Evolutionary conservation across 2,888 invertebrate species (phyloP), one percentile per base, ranked within the genome.

Genomic region (Lordiphosa fenestrarum): DNA sequence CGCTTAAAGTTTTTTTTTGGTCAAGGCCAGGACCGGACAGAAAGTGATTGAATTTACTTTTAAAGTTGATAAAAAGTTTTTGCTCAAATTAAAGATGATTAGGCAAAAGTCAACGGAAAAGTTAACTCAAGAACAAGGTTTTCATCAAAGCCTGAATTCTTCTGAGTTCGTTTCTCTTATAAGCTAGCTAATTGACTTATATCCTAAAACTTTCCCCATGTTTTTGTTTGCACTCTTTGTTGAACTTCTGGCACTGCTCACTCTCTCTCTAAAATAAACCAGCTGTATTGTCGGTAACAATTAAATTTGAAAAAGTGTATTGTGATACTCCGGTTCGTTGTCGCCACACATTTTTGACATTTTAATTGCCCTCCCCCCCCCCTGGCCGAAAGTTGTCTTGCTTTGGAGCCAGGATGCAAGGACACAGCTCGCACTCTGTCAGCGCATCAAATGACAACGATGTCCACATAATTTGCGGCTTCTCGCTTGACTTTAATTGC

Each of bases 281-380:
- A 82, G 58, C 57, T 69, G 66, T 54, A 61, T 36, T 65, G 76
- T 63, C 73, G 53, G 58, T 40, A 54, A 63, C 85, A 84, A 84
- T 84, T 84, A 78, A 30, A 30, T 30, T 30, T 30, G 30, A 30
- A 10, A 74, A 78, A 61, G 35, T 61, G 80, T 78, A 80, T 78
- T 67, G 57, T 52, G 66, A 80, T 84, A 68, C 66, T 46, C 55
- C 55, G 53, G 35, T 40, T 40, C 36, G 25, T 48, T 48, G 65
- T 57, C 61, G 44, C 54, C 54, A 40, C 12, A 62, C 60, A 69
- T 66, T 82, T 71, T 74, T 69, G 80, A 74, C 80, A 70, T 59
- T 74, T 74, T 80, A 84, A 80, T 80, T 80, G 83, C 70, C 60
- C 44, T 36, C 55, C 41, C 38, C 53, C 44, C 38, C 55, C 41